phyloP scores from a whole-genome alignment of 2,113 vertebrate species.

The Grammomys surdaster region DNA sequence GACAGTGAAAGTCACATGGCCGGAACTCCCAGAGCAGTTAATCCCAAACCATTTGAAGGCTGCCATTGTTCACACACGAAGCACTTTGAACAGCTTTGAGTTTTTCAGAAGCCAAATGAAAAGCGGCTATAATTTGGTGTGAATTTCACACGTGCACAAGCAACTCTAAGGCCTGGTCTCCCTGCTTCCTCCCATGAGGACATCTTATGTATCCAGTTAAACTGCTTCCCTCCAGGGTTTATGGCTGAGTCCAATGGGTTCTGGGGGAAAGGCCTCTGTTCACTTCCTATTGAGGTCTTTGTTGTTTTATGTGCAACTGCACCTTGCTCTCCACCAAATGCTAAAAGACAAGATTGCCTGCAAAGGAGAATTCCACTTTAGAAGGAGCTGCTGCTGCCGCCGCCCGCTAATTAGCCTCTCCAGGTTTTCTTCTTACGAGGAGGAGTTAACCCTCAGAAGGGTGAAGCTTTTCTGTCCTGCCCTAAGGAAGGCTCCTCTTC shows the following conservation, averaged over 20 bases:
- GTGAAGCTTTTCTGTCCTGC: slow-evolving; percentile 12
- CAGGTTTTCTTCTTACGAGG: slow-evolving; percentile 15
- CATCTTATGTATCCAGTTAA: slow-evolving; percentile 59
- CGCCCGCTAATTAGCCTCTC: slow-evolving; percentile 61
- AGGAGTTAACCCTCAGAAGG: slow-evolving; percentile 37
- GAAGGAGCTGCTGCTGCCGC: slow-evolving; percentile 2
- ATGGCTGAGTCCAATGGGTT: slow-evolving; percentile 43
- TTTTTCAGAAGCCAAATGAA: slow-evolving; percentile 72
- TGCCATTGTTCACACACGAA: slow-evolving; percentile 32
- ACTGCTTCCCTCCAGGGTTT: slow-evolving; percentile 63
- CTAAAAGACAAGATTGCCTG: slow-evolving; percentile 57
- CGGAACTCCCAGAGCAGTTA: slow-evolving; percentile 48
- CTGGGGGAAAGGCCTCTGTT: slow-evolving; percentile 10
- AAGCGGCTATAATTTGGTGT: slow-evolving; percentile 63
- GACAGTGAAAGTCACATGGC: slow-evolving; percentile 1
- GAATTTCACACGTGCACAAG: slow-evolving; percentile 65
- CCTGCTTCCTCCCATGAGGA: slow-evolving; percentile 18
- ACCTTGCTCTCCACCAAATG: slow-evolving; percentile 68
- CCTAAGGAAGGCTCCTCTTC: slow-evolving; percentile 17
- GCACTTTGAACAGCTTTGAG: slow-evolving; percentile 56
- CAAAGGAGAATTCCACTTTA: slow-evolving; percentile 63
- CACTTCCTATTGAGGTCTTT: slow-evolving; percentile 49
- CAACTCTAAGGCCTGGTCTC: slow-evolving; percentile 3
- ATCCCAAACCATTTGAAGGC: slow-evolving; percentile 36
- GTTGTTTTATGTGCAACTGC: slow-evolving; percentile 69